These are phyloP conservation scores for Rhinella marina DNA, from an alignment of 2,797 vertebrate species.

Conservation along the genomic window DNA sequence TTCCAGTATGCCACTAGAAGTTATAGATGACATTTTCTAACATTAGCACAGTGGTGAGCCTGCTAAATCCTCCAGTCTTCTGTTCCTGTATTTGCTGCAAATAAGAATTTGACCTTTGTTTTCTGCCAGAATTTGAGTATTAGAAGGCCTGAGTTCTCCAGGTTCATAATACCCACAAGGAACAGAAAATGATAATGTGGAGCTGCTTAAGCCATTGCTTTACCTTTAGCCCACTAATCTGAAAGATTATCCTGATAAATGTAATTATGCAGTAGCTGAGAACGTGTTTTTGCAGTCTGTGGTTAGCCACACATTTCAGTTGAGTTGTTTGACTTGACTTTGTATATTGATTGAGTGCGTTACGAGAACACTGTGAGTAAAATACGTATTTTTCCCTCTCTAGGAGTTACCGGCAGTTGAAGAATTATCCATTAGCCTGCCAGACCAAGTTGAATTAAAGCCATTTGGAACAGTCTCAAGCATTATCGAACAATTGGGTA, in stretches of 20 bases:
- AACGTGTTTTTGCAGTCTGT: background rate
- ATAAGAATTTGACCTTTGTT: constrained; percentile 16
- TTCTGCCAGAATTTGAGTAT: constrained; percentile 9
- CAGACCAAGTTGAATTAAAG: constrained; percentile 82
- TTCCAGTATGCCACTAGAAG: background rate
- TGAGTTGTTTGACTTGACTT: background rate
- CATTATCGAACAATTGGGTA: constrained; percentile 88
- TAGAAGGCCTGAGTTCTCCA: background rate
- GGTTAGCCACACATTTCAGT: background rate
- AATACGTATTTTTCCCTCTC: constrained; percentile 61
- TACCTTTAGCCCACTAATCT: background rate
- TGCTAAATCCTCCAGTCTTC: constrained; percentile 9
- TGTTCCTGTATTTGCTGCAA: constrained; percentile 1
- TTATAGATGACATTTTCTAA: constrained; percentile 23
- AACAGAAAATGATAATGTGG: background rate
- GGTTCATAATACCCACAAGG: background rate
- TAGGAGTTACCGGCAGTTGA: constrained; percentile 87
- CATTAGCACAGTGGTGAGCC: background rate
- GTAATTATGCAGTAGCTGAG: background rate
- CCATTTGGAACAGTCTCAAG: constrained; percentile 86
- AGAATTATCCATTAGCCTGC: constrained; percentile 80
- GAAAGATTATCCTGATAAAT: background rate
- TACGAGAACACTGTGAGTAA: background rate
- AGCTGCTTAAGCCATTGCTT: background rate
- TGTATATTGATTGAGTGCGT: background rate